Evolutionary conservation across 2,888 invertebrate genomes (phyloP).

Genomic region (Erannis defoliaria): DNA sequence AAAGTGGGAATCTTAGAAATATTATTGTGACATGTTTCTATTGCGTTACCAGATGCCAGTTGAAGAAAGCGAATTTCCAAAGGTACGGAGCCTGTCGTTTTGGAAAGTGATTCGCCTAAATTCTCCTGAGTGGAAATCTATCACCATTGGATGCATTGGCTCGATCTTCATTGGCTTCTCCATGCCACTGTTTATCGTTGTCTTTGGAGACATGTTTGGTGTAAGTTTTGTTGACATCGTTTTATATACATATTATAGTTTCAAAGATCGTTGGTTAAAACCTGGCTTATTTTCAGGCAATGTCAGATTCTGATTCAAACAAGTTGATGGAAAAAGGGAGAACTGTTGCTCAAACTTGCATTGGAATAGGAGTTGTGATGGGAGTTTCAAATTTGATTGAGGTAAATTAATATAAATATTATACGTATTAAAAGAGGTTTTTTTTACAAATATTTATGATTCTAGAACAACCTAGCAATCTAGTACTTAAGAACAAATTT

Average conservation of each 20-base stretch:
- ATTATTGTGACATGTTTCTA: background rate
- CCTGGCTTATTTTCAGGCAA: conserved; percentile 52
- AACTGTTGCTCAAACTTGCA: conserved; percentile 52
- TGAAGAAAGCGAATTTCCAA: conserved; percentile 38
- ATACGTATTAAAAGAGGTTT: too few relatives aligned
- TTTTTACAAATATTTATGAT: too few relatives aligned
- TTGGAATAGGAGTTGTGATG: conserved; percentile 58
- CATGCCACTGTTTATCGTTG: conserved; percentile 89
- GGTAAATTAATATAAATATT: conserved; percentile 50
- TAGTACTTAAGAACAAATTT: too few relatives aligned
- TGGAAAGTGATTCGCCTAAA: conserved; percentile 85
- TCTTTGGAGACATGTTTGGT: conserved; percentile 89
- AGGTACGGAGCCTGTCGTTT: conserved; percentile 62
- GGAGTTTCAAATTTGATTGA: conserved; percentile 60
- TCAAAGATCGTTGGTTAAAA: background rate
- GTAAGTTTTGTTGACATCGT: too few relatives aligned
- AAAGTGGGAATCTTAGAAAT: background rate
- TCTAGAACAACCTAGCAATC: too few relatives aligned
- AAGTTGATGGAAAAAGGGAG: conserved; percentile 58
- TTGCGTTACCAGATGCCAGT: conserved; percentile 39
- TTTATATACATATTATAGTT: too few relatives aligned
- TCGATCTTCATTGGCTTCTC: conserved; percentile 88
- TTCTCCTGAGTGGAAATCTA: conserved; percentile 87
- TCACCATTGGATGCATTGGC: conserved; percentile 85
- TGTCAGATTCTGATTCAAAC: conserved; percentile 57